These are phyloP conservation scores for Rhagoletis zephyria DNA, from an alignment of 1,140 invertebrate species.

Conservation along the genomic window DNA sequence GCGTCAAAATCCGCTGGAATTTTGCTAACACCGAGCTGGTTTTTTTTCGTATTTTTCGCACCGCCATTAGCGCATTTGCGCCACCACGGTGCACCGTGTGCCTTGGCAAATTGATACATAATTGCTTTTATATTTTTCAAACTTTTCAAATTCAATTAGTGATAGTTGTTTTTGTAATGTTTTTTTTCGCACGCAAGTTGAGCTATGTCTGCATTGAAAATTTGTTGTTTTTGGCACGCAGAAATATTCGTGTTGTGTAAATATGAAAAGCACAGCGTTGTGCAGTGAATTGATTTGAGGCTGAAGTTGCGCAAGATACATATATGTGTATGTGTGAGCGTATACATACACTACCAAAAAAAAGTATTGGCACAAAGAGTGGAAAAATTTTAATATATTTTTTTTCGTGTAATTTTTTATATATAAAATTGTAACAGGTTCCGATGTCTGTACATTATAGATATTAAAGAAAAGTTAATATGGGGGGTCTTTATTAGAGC, in stretches of 20 bases:
- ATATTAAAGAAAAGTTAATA: too few species aligned
- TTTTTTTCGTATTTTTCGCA: neutral
- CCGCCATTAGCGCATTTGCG: neutral
- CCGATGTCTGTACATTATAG: too few species aligned
- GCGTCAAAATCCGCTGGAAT: neutral
- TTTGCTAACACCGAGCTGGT: neutral
- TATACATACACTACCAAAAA: neutral
- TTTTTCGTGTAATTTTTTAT: too few species aligned
- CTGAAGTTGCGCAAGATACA: neutral
- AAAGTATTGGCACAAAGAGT: too few species aligned
- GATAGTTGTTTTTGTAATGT: too few species aligned
- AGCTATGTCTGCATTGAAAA: neutral
- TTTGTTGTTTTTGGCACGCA: slow-evolving; percentile 18
- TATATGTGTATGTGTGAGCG: too few species aligned
- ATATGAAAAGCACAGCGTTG: neutral
- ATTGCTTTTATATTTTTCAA: neutral
- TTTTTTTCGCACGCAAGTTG: neutral
- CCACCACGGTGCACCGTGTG: neutral
- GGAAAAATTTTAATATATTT: too few species aligned
- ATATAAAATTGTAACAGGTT: too few species aligned
- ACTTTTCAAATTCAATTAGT: neutral
- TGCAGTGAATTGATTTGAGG: neutral
- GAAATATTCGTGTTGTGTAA: neutral
- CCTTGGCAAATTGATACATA: neutral
- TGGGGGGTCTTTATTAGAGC: too few species aligned